Base-by-base conservation (phyloP, 2,797 vertebrate genomes). In the Poeciliopsis turneri region DNA sequence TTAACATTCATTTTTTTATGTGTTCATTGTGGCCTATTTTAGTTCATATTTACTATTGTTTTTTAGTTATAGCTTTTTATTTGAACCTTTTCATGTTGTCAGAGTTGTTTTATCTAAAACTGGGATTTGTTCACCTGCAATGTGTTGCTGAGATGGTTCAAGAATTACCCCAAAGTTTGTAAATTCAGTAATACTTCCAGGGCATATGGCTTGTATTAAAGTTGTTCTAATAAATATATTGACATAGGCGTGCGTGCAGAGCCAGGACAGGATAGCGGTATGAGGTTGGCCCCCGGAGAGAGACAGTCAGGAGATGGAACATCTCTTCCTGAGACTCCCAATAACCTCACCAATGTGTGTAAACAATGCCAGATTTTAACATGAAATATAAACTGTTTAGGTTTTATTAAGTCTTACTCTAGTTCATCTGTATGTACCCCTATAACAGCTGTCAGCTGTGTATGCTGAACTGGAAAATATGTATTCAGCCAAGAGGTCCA, bases 251-350 rank as follows among this genome's bases (percentile, higher is more conserved):
- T 94, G 68, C 90, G 93, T 87, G 87, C 92, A 7, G 97, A 98
- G 80, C 94, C 95, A 0, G 84, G 94, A n/a, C 96, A 94, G 55
- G 97, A 98, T 81, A 91, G 96, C 78, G 95, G 96, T 0, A 96
- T 97, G 90, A 96, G 97, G 84, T 93, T 98, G 86, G 95, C 96
- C 70, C 96, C 98, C 2, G 98, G 97, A 76, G 98, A 99, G 92
- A 96, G 98, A 76, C 98, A 99, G 92, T 98, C 98, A 13, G 98
- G 98, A 0, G 98, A 99, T 0, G 98, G 98, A 75, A 99, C 98
- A 0, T 99, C 98, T 78, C 96, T 99, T 59, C 98, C 98, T 0
- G 98, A 99, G 94, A 98, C 97, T 0, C 98, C 98, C 74, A 99
- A 99, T 84, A 99, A 99, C 92, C 97, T 98, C 79, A 97, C 98